Base-by-base conservation (phyloP, 1,140 invertebrate species). In the Cataglyphis hispanica region DNA sequence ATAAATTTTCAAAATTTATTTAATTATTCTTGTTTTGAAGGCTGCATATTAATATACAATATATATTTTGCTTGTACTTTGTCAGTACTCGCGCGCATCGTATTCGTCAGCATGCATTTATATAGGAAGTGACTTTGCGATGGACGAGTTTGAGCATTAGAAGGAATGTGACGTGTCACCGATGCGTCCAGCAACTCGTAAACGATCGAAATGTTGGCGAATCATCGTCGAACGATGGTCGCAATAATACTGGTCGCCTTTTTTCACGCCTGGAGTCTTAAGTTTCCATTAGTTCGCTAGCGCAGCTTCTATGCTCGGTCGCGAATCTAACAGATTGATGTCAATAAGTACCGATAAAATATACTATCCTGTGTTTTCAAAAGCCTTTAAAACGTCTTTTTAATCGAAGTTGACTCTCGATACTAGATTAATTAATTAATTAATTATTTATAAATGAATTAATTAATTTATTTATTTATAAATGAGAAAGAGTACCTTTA, bases 181-280 rank as follows among this genome's bases (percentile, higher is more conserved):
- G 56, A 69, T 40, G 64, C 43, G 5, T 13, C n/a, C 37, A 25
- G 67, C 53, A n/a, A 27, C 11, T 34, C 27, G 34, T 22, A 22
- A 31, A 84, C 19, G 81, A 84, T 84, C 72, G 81, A 84, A 77
- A 84, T 77, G 72, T 77, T 43, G 27, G 31, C 43, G 60, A 8
- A 11, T 76, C 31, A 76, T 84, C 43, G 64, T 77, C 43, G 72
- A 76, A 19, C 70, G n/a, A 11, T 19, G n/a, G 46, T 70, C 11
- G 34, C 53, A 43, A 78, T 58, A 50, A 78, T 78, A 77, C 50
- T 77, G 40, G 46, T 78, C 37, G 50, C 8, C 8, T 75, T 46
- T 75, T 85, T 58, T 40, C 6, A 40, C 8, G 34, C 40, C 31
- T 19, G 19, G 0, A 50, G 31, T 50, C 27, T 75, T 27, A 27